Evolutionary conservation across 2,797 vertebrate species (phyloP), one percentile per base, ranked within the genome.

Genomic region (Sus cebifrons): DNA sequence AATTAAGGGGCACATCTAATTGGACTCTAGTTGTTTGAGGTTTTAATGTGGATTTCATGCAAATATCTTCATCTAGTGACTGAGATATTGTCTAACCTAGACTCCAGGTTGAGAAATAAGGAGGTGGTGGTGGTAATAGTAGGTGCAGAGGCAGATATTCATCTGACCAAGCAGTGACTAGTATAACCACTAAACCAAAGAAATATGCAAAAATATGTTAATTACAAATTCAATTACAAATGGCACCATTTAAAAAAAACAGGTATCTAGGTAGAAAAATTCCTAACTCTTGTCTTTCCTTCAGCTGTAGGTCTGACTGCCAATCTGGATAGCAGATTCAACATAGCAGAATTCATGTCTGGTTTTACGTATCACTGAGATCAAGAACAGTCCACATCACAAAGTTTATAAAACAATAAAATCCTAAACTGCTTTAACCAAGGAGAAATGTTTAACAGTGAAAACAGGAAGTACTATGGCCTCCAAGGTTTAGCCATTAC

Each of bases 361-460:
- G 4, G 21, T 86, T 91, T 86, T 89, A 82, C 71, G 29, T 84
- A 67, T 84, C 32, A 81, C 56, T 84, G 40, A 84, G 56, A 89
- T 75, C 10, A 93, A 96, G 32, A 21, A 96, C 70, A 94, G n/a
- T 88, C 17, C 40, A 91, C 3, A 79, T 81, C 44, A 86, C 14
- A 89, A 60, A 16, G 2, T 16, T 25, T 74, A 86, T 81, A 92
- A 86, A 92, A 91, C 20, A 94, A 49, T 77, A 94, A 83, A 97
- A 81, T 86, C 29, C 15, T 62, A n/a, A 94, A 56, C 7, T 78
- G 5, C 27, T 44, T 0, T 79, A 75, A 29, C n/a, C 27, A 70
- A 11, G 20, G 36, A 6, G 20, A 64, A 62, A 79, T 86, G 25
- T 54, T 93, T 88, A 91, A 83, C 54, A 74, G 7, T 58, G 4